Evolutionary conservation across 1,140 invertebrate genomes (phyloP), one percentile per base, ranked within the genome.

Genomic region (Stegodyphus mimosarum): DNA sequence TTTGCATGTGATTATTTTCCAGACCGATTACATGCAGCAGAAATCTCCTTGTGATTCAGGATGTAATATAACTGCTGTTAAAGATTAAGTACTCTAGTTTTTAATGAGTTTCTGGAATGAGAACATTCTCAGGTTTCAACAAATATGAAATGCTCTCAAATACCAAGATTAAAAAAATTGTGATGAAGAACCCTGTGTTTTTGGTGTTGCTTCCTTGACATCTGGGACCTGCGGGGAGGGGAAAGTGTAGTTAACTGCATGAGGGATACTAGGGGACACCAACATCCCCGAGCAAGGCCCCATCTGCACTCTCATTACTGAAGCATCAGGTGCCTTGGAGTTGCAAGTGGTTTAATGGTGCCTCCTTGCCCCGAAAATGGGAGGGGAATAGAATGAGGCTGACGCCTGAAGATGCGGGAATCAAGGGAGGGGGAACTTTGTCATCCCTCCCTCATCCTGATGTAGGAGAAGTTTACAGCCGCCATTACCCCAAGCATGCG

Each of bases 311-410:
- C 71, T 83, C 60, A 74, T 74, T 83, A 83, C 80, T 7, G 7
- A 67, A 55, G 76, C 78, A 74, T 83, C 80, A 83, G 80, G 80
- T 83, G 80, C 78, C 18, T 50, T n/a, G 17, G 9, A 49, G 13
- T 50, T 78, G 63, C 80, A 83, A 83, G 80, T 83, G 80, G 80
- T 83, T 83, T 66, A 72, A 53, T 33, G 53, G 53, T 5, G 10
- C 55, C 72, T 55, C 72, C 53, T 66, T 50, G n/a, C 18, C 55
- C 52, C 4, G 5, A 10, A 7, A 13, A 11, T 50, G 74, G 53
- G 69, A 15, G 18, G 69, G 64, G 55, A 48, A 67, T 17, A 17
- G 7, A n/a, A n/a, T 7, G 11, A 67, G 9, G 64, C 50, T 55
- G 77, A 51, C 67, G 51, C 17, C 51, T 2, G 15, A 50, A 67